Base-by-base conservation (phyloP, 2,888 invertebrate species). In the Caenorhabditis imperialis region DNA sequence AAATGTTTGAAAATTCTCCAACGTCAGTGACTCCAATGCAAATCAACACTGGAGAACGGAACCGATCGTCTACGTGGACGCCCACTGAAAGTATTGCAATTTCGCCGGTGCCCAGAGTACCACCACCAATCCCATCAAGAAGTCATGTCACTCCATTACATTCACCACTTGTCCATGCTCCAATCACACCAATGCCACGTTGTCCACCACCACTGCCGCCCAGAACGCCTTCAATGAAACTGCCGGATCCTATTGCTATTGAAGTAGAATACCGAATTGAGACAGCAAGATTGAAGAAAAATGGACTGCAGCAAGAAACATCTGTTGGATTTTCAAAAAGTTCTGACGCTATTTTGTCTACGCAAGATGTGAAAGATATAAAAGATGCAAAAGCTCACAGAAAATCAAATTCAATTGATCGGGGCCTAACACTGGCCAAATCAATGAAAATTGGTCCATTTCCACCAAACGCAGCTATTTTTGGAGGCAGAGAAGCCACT, bases 331-430 rank as follows among this genome's bases (percentile, higher is more conserved):
- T 35, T 12, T 38, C 53, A 8, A 53, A 42, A 14, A 53, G 45
- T 16, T 27, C 42, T 10, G 47, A 53, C 47, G 50, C 48, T 0
- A 42, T 44, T 12, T 14, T 22, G 22, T 22, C 38, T 0, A 51
- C 53, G 2, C 42, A 53, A 10, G 73, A 57, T 10, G 37, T 18
- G 6, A 54, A 44, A 23, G 33, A 60, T n/a, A n/a, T n/a, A n/a
- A n/a, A n/a, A n/a, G n/a, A 4, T 16, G 70, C 63, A 18, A 77
- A 81, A 16, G 85, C 84, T 20, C 86, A 86, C 50, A 77, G 75
- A 30, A 86, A 86, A 57, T 82, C 85, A 18, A 87, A 83, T 37
- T 86, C 85, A 4, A 60, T 86, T 18, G 86, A 86, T 69, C 60
- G 86, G 35, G 86, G 85, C 18, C 47, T 86, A n/a, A 81, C 82